These are phyloP conservation scores for Limenitis camilla DNA, from an alignment of 2,888 invertebrate species.

Conservation along the genomic window DNA sequence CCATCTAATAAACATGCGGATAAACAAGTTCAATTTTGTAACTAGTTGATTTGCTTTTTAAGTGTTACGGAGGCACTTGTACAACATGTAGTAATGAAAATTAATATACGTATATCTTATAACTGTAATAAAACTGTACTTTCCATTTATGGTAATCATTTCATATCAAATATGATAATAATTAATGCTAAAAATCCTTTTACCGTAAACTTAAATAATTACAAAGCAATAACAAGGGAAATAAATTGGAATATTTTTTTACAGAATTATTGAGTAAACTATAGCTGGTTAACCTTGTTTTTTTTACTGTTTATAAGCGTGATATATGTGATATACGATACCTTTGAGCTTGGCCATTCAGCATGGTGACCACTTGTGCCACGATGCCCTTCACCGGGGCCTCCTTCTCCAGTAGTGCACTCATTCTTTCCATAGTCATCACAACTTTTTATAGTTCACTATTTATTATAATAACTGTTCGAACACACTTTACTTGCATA, in stretches of 20 bases:
- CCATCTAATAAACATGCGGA: background rate
- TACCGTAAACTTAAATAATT: too few species aligned
- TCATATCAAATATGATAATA: background rate
- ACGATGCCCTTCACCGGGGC: conserved; percentile 67
- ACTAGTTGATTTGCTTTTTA: background rate
- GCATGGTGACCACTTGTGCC: conserved; percentile 71
- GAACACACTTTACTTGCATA: background rate
- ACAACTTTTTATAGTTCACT: conserved; percentile 25
- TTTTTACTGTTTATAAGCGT: background rate
- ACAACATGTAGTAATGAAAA: conserved; percentile 3
- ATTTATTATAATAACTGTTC: background rate
- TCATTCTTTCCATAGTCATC: conserved; percentile 63
- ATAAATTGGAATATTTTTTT: too few species aligned
- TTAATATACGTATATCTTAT: background rate
- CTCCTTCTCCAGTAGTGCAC: conserved; percentile 57
- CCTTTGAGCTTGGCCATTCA: conserved; percentile 69
- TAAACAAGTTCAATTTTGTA: background rate
- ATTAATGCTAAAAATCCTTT: too few species aligned
- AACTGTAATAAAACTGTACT: background rate
- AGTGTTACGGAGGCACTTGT: conserved; percentile 1
- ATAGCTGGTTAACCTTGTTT: too few species aligned
- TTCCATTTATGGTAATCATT: background rate
- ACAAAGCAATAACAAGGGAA: too few species aligned
- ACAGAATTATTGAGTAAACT: too few species aligned
- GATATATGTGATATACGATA: conserved; percentile 31